A percentile compares a stretch with the other conserved stretches of the same genome.
Evolutionary conservation across 2,888 invertebrate species (phyloP).

Genomic region (Cataglyphis albicans): DNA sequence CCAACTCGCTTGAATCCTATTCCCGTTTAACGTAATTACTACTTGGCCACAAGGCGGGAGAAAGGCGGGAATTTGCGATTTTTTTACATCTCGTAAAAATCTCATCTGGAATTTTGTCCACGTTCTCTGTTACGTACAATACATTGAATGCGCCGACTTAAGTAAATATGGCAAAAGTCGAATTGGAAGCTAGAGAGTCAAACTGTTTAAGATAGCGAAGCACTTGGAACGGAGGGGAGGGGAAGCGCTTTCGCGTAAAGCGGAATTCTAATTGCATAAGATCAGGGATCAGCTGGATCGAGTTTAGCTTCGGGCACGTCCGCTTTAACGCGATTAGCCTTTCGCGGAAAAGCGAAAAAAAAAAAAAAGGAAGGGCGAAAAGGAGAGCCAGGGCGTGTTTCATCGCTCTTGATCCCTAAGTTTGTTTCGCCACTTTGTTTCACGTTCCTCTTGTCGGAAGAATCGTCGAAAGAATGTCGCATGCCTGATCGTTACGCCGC

Average conservation of each 20-base stretch:
- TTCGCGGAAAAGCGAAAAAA: constrained; percentile 35
- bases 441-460: constrained; percentile 21
- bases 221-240: not conserved
- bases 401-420: constrained; percentile 23
- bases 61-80: not conserved
- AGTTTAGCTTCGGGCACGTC: constrained; percentile 82
- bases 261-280: constrained; percentile 78
- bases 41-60: constrained; percentile 6
- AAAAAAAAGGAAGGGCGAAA: constrained; percentile 10
- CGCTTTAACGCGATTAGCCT: constrained; percentile 82
- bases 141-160: constrained; percentile 9
- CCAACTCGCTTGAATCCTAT: constrained; percentile 73
- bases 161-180: constrained; percentile 35
- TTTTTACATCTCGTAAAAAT: constrained; percentile 34
- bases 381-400: not conserved
- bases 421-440: constrained; percentile 55
- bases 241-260: constrained; percentile 61
- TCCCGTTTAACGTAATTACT: constrained; percentile 56
- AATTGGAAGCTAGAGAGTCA: not conserved
- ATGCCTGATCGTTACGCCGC: constrained; percentile 34
- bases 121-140: not conserved
- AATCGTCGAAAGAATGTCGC: constrained; percentile 38
- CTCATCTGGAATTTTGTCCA: constrained; percentile 36
- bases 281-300: constrained; percentile 56
- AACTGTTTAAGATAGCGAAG: constrained; percentile 11